Conservation (phyloP, 2,113 vertebrate genomes). For the Turnix velox region DNA sequence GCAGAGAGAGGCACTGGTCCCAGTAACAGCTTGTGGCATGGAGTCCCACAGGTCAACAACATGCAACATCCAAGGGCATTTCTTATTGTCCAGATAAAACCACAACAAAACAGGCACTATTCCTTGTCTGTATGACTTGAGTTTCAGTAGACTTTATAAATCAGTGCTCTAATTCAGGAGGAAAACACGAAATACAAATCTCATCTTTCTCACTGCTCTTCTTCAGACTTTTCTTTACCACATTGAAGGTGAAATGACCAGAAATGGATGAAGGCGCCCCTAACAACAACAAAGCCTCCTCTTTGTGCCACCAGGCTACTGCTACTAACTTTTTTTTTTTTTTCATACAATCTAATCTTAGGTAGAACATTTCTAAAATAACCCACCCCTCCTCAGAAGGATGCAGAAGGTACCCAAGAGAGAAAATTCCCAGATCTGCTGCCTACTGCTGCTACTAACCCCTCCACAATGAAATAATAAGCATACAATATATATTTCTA, state of each 20-base stretch:
- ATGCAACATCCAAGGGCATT: background rate
- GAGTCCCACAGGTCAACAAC: constrained; percentile 37
- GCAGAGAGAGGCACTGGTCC: background rate
- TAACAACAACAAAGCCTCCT: constrained; percentile 10
- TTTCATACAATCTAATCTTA: background rate
- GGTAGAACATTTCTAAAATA: constrained; percentile 46
- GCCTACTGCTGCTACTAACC: constrained; percentile 15
- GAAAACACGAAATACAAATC: background rate
- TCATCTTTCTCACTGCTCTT: background rate
- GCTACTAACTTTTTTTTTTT: constrained; percentile 11
- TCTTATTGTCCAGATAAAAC: background rate
- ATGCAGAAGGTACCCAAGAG: constrained; percentile 15
- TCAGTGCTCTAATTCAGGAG: background rate
- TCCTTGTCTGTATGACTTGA: background rate
- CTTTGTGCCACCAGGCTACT: background rate
- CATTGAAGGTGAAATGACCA: background rate
- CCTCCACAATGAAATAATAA: constrained; percentile 37
- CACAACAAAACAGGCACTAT: background rate
- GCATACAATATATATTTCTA: constrained; percentile 39
- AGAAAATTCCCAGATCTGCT: constrained; percentile 4
- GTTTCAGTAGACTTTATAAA: background rate
- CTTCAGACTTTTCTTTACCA: background rate
- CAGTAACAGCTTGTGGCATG: background rate
- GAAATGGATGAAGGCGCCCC: background rate
- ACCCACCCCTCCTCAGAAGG: constrained; percentile 23